A percentile compares a stretch with the other conserved stretches of the same genome.
Evolutionary conservation across 1,140 invertebrate genomes (phyloP).

Genomic region (Tribolium castaneum): DNA sequence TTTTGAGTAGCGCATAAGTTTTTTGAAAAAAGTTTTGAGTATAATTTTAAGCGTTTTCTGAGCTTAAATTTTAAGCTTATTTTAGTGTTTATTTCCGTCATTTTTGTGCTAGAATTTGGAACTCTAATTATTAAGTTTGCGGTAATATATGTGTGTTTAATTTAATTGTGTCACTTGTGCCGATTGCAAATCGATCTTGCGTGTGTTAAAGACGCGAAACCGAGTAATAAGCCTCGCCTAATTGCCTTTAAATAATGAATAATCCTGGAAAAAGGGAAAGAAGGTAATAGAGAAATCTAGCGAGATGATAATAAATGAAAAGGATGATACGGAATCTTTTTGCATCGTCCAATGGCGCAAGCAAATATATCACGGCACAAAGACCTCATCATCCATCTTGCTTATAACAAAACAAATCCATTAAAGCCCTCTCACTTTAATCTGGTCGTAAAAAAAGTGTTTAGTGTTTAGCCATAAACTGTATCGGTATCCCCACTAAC

Average conservation of each 20-base stretch:
- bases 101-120: too few relatives aligned
- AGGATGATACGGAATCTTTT: constrained; percentile 45
- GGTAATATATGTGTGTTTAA: too few relatives aligned
- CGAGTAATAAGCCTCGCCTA: constrained; percentile 19
- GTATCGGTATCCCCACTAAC: constrained; percentile 61
- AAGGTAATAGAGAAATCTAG: constrained; percentile 22
- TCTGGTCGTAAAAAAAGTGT: constrained; percentile 62
- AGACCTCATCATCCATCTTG: constrained; percentile 55
- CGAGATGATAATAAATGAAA: constrained; percentile 45
- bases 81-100: too few relatives aligned
- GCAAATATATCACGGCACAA: constrained; percentile 52
- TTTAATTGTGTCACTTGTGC: too few relatives aligned
- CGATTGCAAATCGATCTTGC: too few relatives aligned
- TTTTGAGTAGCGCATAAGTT: too few relatives aligned
- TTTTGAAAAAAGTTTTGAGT: too few relatives aligned
- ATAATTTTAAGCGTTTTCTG: too few relatives aligned
- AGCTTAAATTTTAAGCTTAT: too few relatives aligned
- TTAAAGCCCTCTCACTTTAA: constrained; percentile 62
- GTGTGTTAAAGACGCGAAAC: constrained; percentile 10
- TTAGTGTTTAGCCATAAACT: constrained; percentile 63
- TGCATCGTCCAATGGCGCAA: constrained; percentile 47
- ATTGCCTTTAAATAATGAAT: constrained; percentile 53
- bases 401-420: constrained; percentile 61
- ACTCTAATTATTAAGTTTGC: too few relatives aligned
- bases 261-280: constrained; percentile 33